phyloP scores from a whole-genome alignment of 1,140 invertebrate species.

The Lordiphosa stackelbergi region DNA sequence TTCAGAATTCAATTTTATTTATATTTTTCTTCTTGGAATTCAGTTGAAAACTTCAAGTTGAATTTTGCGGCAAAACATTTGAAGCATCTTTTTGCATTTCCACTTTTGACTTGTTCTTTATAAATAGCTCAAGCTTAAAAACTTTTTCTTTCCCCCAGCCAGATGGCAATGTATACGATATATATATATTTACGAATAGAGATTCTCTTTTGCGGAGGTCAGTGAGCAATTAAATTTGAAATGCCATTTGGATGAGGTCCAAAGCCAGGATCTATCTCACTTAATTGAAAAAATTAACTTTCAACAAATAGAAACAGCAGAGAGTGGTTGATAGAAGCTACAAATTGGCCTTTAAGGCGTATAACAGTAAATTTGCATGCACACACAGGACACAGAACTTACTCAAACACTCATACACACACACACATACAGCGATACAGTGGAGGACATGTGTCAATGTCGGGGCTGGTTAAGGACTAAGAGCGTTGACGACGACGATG shows the following conservation, averaged over 20 bases:
- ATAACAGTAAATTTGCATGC: conserved; percentile 56
- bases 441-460: conserved; percentile 25
- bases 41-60: conserved; percentile 11
- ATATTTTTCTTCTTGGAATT: conserved; percentile 11
- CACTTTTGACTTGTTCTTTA: conserved; percentile 43
- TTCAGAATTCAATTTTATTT: conserved; percentile 34
- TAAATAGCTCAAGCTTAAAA: conserved; percentile 27
- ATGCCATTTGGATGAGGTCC: conserved; percentile 19
- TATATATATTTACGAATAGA: background rate
- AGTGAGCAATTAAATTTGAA: conserved; percentile 45
- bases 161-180: background rate
- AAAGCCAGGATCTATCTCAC: conserved; percentile 32
- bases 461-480: conserved; percentile 13
- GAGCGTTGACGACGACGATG: conserved; percentile 37
- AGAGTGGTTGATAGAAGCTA: conserved; percentile 21
- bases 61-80: conserved; percentile 2
- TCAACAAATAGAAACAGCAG: conserved; percentile 22
- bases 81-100: conserved; percentile 20
- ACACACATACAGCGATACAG: conserved; percentile 17
- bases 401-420: conserved; percentile 13
- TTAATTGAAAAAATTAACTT: conserved; percentile 71
- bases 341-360: conserved; percentile 64
- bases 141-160: conserved; percentile 11
- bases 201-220: conserved; percentile 4
- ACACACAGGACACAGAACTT: conserved; percentile 14